Percentiles rank a stretch among this genome's conserved stretches.
phyloP scores from a whole-genome alignment of 1,140 invertebrate genomes.

The Teleogryllus occipitalis region DNA sequence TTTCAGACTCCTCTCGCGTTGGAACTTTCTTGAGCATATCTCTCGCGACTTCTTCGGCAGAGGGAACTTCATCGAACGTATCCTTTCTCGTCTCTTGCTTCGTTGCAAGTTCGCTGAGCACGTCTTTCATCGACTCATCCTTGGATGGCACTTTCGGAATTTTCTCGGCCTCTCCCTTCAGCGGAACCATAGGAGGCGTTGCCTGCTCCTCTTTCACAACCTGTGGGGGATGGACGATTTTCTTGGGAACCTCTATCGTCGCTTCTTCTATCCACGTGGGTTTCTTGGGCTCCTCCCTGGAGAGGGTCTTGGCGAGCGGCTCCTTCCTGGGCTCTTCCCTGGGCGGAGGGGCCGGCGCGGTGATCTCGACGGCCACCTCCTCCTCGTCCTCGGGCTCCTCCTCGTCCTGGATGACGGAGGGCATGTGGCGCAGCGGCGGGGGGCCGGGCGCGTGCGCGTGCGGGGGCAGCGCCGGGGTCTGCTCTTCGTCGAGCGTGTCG shows the following conservation, averaged over 20 bases:
- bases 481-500: conserved; percentile 52
- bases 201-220: too few relatives aligned
- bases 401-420: neutral
- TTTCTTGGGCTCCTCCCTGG: too few relatives aligned
- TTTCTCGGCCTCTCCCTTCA: neutral
- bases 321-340: neutral
- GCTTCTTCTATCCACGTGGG: too few relatives aligned
- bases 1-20: neutral
- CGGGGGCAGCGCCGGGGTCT: neutral
- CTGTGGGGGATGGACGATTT: too few relatives aligned
- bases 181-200: too few relatives aligned
- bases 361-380: neutral
- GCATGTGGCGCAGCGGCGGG: neutral
- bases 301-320: neutral
- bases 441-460: neutral
- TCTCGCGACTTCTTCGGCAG: neutral
- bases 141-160: neutral
- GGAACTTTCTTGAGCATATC: neutral
- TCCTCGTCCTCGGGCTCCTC: neutral
- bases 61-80: neutral
- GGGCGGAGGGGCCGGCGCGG: too few relatives aligned
- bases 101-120: neutral
- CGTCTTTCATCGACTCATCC: neutral
- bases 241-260: too few relatives aligned
- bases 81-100: neutral